Evolutionary conservation across 2,888 invertebrate species (phyloP), one percentile per base, ranked within the genome.

Genomic region (Loripinus fragilis): DNA sequence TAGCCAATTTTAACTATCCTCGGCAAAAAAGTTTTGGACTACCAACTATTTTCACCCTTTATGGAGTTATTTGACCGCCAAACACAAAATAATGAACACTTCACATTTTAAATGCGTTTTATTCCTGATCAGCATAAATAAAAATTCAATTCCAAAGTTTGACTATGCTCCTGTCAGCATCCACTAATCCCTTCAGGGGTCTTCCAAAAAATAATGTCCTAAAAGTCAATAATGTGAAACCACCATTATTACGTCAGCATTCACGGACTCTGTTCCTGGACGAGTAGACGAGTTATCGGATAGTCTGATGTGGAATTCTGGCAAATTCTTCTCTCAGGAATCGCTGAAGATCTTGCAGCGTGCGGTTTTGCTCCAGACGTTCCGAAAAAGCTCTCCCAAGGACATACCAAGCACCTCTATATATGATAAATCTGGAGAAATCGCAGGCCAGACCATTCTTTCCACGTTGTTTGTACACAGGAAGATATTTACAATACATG

Each of bases 401-500:
- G 5, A 28, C 28, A 33, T n/a, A n/a, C 67, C 67, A 67, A 23
- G 2, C 25, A 67, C 42, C 8, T 67, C 67, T 28, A 41, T 41
- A 23, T 5, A 33, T 12, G 67, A 67, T 25, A 67, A 41, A 41
- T 67, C 67, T n/a, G 67, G 67, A 38, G 41, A 41, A 2, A 38
- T 67, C 3, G 67, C 41, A 15, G 67, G 41, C n/a, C 67, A 67
- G 41, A 38, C 67, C 41, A 38, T 23, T 25, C 28, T 33, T 23
- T 67, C 23, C 10, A 67, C 67, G 25, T 67, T 67, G 25, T 67
- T 67, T 15, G 2, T 2, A 10, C 15, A 10, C 2, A 67, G 41
- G 15, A 20, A 42, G 38, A 42, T 23, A 48, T 48, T 48, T 8
- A 48, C 48, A 17, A 48, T 48, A n/a, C 48, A 5, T 5, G 17